A percentile compares a stretch with the other conserved stretches of the same genome.
Conservation (phyloP, 2,113 vertebrate genomes). For the Pangasianodon hypophthalmus region DNA sequence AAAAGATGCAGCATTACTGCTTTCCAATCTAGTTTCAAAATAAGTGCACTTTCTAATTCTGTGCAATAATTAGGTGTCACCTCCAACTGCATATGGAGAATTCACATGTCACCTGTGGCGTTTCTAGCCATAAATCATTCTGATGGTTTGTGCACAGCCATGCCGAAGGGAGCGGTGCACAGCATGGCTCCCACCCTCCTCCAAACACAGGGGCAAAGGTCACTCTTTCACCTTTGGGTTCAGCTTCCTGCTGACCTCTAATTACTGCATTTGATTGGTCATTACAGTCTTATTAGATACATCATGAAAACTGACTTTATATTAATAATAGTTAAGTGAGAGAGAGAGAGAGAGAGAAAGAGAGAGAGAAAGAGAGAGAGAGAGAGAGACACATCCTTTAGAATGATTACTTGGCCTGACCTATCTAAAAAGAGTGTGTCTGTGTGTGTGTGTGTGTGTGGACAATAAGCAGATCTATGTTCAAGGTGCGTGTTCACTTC, state of each 20-base stretch:
- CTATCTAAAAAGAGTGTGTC: background rate
- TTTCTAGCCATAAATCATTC: constrained; percentile 52
- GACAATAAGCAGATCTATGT: constrained; percentile 53
- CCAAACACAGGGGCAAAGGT: constrained; percentile 48
- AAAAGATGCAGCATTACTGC: background rate
- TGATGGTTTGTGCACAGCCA: constrained; percentile 7
- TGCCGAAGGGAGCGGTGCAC: constrained; percentile 23
- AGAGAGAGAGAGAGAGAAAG: constrained; percentile 14
- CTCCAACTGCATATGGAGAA: constrained; percentile 43
- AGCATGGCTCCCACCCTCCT: constrained; percentile 33
- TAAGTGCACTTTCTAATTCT: background rate
- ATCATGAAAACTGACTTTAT: constrained; percentile 28
- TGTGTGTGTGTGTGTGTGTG: constrained; percentile 22
- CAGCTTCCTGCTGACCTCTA: constrained; percentile 51
- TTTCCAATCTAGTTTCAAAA: background rate
- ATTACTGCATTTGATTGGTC: constrained; percentile 40
- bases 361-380: background rate
- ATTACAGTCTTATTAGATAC: constrained; percentile 49
- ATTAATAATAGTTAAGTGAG: background rate
- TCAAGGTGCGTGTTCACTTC: constrained; percentile 60
- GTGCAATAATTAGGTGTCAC: constrained; percentile 35
- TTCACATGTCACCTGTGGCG: constrained; percentile 50
- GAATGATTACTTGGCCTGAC: background rate
- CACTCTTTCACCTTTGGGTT: constrained; percentile 46
- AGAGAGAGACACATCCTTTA: background rate